phyloP scores from a whole-genome alignment of 2,888 invertebrate species.

The Linnaemya vulpina region DNA sequence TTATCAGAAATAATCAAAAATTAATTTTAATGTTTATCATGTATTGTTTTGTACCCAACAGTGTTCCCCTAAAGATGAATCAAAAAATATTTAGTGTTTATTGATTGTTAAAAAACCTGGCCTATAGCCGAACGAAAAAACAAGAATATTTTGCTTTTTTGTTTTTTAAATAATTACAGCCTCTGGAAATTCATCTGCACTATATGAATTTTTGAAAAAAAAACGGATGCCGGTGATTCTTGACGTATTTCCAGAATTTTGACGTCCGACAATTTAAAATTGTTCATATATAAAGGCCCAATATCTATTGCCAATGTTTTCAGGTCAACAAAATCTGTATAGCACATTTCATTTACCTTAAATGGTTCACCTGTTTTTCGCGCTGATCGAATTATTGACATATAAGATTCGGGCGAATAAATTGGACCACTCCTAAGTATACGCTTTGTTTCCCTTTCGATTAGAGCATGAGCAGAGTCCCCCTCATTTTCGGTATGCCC shows the following conservation, averaged over 20 bases:
- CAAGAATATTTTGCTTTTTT: too few relatives aligned
- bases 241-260: slow-evolving; percentile 40
- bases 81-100: too few relatives aligned
- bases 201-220: slow-evolving; percentile 48
- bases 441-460: neutral
- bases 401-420: slow-evolving; percentile 4
- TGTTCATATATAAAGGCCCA: slow-evolving; percentile 52
- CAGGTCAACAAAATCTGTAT: slow-evolving; percentile 24
- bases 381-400: slow-evolving; percentile 37
- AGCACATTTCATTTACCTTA: slow-evolving; percentile 18
- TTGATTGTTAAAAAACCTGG: too few relatives aligned
- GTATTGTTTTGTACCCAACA: too few relatives aligned
- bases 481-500: slow-evolving; percentile 35
- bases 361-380: slow-evolving; percentile 28
- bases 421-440: slow-evolving; percentile 7
- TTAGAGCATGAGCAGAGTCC: slow-evolving; percentile 1
- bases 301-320: slow-evolving; percentile 44
- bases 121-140: too few relatives aligned
- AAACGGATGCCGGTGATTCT: slow-evolving; percentile 57
- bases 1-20: too few relatives aligned
- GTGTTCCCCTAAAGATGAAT: too few relatives aligned
- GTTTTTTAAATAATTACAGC: slow-evolving; percentile 42
- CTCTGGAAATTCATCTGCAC: slow-evolving; percentile 18
- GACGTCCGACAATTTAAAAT: slow-evolving; percentile 56
- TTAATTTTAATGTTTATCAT: too few relatives aligned